Evolutionary conservation across 2,797 vertebrate genomes (phyloP), one percentile per base, ranked within the genome.

Genomic region (Protosalanx chinensis): DNA sequence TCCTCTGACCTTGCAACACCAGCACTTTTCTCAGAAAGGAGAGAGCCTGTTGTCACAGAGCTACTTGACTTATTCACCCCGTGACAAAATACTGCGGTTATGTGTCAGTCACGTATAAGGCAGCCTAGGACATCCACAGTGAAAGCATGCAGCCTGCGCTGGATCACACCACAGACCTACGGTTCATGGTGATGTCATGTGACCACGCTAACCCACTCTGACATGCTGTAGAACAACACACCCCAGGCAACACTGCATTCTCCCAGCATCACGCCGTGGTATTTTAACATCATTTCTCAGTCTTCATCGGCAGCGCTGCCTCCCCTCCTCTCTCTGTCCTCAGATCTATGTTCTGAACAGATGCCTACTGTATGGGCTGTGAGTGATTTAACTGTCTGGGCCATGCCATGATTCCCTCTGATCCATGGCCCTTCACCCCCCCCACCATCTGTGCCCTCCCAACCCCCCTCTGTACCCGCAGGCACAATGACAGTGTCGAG

Each of bases 11-110:
- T 61, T 64, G 16, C 69, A 72, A 69, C 68, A 73, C 73, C 64
- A 70, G 27, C 71, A 79, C 62, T 75, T 77, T 75, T 73, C 41
- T 49, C 6, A 53, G 68, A 69, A 30, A 75, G 82, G 82, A 61
- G 81, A 84, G 73, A 64, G 49, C 79, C n/a, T 76, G 67, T 76
- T 77, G 77, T 86, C 79, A 82, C 67, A 75, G 81, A n/a, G 81
- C 72, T 29, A 70, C 73, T 81, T 71, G 72, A 81, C 65, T 71
- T 68, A 67, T 41, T 15, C 13, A 32, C 29, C 16, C 29, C 30
- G n/a, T 16, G 30, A 60, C 20, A 27, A 58, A 58, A 23, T 20
- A 23, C 20, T 58, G 56, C 56, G 6, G 56, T 41, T 10, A 41
- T 41, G 51, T n/a, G 51, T n/a, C 18, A n/a, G 51, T n/a, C 51